Evolutionary conservation across 2,888 invertebrate species (phyloP), one percentile per base, ranked within the genome.

Genomic region (Lymantria monacha): DNA sequence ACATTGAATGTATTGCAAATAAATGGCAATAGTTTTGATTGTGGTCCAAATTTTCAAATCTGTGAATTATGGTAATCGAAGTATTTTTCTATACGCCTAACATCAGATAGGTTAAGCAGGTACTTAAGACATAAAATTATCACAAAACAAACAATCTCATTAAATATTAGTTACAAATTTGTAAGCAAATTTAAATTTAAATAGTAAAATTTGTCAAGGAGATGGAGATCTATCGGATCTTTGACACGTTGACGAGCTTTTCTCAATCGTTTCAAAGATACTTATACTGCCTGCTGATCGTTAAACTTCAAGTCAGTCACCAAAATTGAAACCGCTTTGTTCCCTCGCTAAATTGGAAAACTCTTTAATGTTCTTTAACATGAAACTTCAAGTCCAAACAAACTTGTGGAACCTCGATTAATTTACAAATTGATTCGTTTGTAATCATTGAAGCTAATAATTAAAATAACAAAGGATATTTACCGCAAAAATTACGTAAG

Each of bases 261-360:
- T 51, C 49, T 58, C 55, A 55, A 57, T 60, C 66, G 53, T 42
- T 53, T 46, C 55, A 57, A 55, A 56, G 55, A 62, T 54, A 40
- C 15, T 22, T 13, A 48, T 44, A 53, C 51, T 51, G 53, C 53
- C 54, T 44, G 43, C 38, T 48, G 44, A 53, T 53, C 42, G 43
- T 30, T 52, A 41, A 56, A 31, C 54, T 22, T 22, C 22, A 22
- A 22, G 42, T 30, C 41, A 46, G 46, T 51, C 43, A 43, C 55
- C 37, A 36, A 36, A 59, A 51, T 47, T 47, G 37, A 57, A 60
- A 60, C 43, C 14, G 42, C 51, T 56, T 55, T 53, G 46, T 54
- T 54, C 55, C 30, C 48, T 58, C 52, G 37, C 31, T 10, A 55
- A 54, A 55, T 57, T 57, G 55, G 51, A 55, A 65, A 62, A 57